These are phyloP conservation scores for Athetis lepigone DNA, from an alignment of 2,888 invertebrate species.

Conservation along the genomic window DNA sequence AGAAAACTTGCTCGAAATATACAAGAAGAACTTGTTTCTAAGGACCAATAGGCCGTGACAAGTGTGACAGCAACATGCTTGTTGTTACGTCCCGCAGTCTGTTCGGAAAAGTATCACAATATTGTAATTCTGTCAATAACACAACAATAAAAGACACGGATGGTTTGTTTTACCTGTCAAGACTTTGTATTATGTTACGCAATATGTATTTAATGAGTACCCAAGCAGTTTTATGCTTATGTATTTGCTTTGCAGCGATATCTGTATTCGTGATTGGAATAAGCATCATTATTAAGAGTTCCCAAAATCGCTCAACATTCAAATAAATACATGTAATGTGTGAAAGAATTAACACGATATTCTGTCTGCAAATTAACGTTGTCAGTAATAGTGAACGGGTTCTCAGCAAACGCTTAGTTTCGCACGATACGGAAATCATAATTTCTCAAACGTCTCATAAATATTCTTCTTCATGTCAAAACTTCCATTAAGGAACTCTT, in stretches of 20 bases:
- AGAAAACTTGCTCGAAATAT: constrained; percentile 14
- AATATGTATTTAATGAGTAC: no score
- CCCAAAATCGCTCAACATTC: neutral
- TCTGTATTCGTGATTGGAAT: no score
- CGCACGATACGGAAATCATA: constrained; percentile 21
- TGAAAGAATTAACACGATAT: constrained; percentile 4
- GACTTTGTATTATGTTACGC: no score
- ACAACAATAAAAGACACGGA: neutral
- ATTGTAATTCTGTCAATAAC: neutral
- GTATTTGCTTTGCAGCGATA: no score
- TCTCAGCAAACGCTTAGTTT: constrained; percentile 22
- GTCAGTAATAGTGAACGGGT: constrained; percentile 2
- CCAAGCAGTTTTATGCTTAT: no score
- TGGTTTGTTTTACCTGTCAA: no score
- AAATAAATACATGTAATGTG: no score
- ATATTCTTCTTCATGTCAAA: constrained; percentile 12
- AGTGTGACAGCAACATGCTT: no score
- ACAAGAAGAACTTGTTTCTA: constrained; percentile 4
- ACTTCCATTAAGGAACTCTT: constrained; percentile 4
- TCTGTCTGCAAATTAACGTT: constrained; percentile 17
- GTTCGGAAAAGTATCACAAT: neutral
- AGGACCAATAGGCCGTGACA: constrained; percentile 15
- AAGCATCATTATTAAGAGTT: constrained; percentile 1
- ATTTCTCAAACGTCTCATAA: constrained; percentile 43
- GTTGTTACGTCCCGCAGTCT: neutral